Evolutionary conservation across 2,888 invertebrate species (phyloP), one percentile per base, ranked within the genome.

Genomic region (Nesidiocoris tenuis): DNA sequence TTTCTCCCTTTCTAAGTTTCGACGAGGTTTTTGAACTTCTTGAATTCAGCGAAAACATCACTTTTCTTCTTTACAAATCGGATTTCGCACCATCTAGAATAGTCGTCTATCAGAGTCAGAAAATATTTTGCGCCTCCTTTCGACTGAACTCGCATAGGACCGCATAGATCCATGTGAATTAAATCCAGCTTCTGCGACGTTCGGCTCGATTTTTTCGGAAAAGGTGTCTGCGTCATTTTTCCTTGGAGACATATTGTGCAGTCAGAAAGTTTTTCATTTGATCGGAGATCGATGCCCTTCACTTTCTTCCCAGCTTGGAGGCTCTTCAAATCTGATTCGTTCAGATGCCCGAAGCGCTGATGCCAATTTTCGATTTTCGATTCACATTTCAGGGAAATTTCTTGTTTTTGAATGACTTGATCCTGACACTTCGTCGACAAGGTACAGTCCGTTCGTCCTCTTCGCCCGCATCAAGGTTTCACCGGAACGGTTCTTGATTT

Each of bases 201-300:
- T n/a, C 61, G 3, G 5, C 16, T 2, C 2, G 19, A 18, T 18
- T 21, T 63, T 22, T 1, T 22, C 2, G 63, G 23, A 1, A 22
- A 63, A 21, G 63, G 63, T 63, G 17, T 63, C 16, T 22, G 63
- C 9, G 63, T 2, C 23, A 63, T 63, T 16, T 63, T 63, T 63
- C 22, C 63, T 63, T 1, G 2, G 12, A 22, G 23, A 63, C 21
- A 63, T 1, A 63, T 21, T 17, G 7, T n/a, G 21, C 59, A 59
- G 3, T 5, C 17, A 1, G 18, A 1, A 18, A n/a, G 18, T 12
- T 59, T 63, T 1, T 18, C 63, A 9, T 2, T 2, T 21, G 17
- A 21, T 1, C 1, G 5, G 2, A 63, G 9, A 12, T 63, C 1
- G 5, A 22, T 5, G 7, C 16, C 63, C 2, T 23, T 1, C 24